These are phyloP conservation scores for Plebejus argus DNA, from an alignment of 2,888 invertebrate species.

Conservation along the genomic window DNA sequence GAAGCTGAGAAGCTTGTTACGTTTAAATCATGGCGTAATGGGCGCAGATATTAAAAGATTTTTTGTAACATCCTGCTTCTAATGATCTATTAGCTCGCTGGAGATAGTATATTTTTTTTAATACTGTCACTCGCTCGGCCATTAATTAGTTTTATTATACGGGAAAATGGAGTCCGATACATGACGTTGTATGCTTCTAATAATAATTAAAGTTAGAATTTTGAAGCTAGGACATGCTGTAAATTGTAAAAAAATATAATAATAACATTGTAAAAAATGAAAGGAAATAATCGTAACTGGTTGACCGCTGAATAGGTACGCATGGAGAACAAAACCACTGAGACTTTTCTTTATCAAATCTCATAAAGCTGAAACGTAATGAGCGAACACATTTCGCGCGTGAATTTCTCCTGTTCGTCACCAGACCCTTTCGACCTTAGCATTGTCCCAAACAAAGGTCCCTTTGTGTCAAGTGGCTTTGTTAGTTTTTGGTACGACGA, in stretches of 20 bases:
- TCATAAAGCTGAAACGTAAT: constrained; percentile 23
- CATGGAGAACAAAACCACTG: neutral
- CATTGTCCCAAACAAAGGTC: constrained; percentile 33
- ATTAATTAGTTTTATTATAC: constrained; percentile 27
- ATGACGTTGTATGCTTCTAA: neutral
- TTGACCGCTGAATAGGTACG: neutral
- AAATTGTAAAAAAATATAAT: too few relatives aligned
- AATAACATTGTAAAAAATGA: neutral
- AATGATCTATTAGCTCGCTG: constrained; percentile 49
- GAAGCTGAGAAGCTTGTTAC: constrained; percentile 4
- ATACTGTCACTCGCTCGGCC: constrained; percentile 17
- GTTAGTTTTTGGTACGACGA: constrained; percentile 32
- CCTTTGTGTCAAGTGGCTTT: constrained; percentile 32
- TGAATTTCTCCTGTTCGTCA: constrained; percentile 21
- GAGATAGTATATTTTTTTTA: constrained; percentile 22
- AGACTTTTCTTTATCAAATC: constrained; percentile 3
- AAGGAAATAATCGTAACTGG: neutral
- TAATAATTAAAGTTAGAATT: neutral
- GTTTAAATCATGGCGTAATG: constrained; percentile 27
- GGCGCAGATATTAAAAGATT: constrained; percentile 35
- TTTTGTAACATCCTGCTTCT: constrained; percentile 48
- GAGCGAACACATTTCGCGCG: constrained; percentile 21
- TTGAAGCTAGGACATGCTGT: too few relatives aligned
- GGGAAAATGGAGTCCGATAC: neutral
- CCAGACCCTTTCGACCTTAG: constrained; percentile 34